Conservation (phyloP, 2,888 invertebrate genomes). For the Scaptomyza caliginosa region DNA sequence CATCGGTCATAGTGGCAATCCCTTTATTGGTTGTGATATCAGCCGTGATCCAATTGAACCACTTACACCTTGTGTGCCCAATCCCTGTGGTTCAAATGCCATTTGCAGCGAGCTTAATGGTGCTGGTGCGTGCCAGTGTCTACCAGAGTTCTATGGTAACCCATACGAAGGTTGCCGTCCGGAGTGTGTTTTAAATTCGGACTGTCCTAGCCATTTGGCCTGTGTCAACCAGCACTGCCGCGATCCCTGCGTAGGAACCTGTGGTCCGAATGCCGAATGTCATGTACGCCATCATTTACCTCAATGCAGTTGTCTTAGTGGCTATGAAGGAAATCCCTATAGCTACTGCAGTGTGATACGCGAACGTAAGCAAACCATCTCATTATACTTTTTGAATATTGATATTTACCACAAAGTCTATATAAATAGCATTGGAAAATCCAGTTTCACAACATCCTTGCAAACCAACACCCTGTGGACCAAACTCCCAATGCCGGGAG, state of each 20-base stretch:
- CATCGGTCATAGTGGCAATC: conserved; percentile 86
- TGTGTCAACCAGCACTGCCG: conserved; percentile 90
- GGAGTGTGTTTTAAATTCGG: conserved; percentile 89
- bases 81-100: conserved; percentile 92
- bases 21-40: conserved; percentile 83
- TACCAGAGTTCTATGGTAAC: conserved; percentile 89
- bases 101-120: conserved; percentile 87
- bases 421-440: conserved; percentile 73
- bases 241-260: conserved; percentile 91
- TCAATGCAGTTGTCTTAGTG: conserved; percentile 87
- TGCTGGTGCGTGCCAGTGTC: conserved; percentile 89
- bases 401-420: conserved; percentile 11
- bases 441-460: conserved; percentile 85
- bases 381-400: background rate
- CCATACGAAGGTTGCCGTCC: conserved; percentile 91
- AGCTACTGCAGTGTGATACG: conserved; percentile 85
- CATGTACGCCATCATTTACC: conserved; percentile 90
- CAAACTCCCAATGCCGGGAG: conserved; percentile 87
- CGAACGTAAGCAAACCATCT: conserved; percentile 84
- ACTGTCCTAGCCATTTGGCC: conserved; percentile 88
- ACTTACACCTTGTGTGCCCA: conserved; percentile 87
- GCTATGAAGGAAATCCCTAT: conserved; percentile 91
- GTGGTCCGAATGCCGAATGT: conserved; percentile 90
- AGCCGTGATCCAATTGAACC: conserved; percentile 70
- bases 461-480: conserved; percentile 87